Evolutionary conservation across 2,113 vertebrate genomes (phyloP), one percentile per base, ranked within the genome.

Genomic region (Misgurnus mizolepis): DNA sequence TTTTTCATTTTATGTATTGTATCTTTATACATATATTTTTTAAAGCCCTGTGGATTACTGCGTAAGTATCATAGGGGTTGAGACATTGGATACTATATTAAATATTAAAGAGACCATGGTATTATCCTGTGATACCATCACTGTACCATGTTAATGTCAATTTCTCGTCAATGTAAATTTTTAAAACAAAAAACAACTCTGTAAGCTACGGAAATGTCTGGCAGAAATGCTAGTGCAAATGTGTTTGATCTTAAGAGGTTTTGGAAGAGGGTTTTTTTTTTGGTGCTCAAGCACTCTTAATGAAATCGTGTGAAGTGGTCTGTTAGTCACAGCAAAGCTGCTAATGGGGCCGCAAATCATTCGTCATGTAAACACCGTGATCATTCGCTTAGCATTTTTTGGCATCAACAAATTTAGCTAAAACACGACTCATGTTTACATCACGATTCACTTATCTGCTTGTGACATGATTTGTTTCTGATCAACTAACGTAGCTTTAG

Each of bases 291-390:
- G 71, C 83, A 71, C 76, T 86, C 89, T 88, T 89, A 89, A 80
- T 79, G 83, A 76, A 81, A 77, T 80, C 80, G 68, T 85, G 79
- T 74, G 65, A 86, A 87, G 85, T 80, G 67, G 82, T 86, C 60
- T 88, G 89, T 90, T 87, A 64, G 84, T 78, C 39, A 34, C 7
- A 43, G 62, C 76, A 60, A 80, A 86, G 84, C 80, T 79, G 56
- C 85, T 90, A 89, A 91, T 88, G 82, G 76, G 61, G 49, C 67
- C 34, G 80, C 82, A 82, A 88, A 85, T 80, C 79, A 80, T 87
- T 60, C 8, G 1, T 85, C 84, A 89, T 90, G 88, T 88, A 90
- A 90, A 91, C 88, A 87, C 67, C 40, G 70, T 58, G 82, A 81
- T 72, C 85, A 79, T 81, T 45, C 10, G 77, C 79, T 86, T 86